These are phyloP conservation scores for Lagothrix lagotricha DNA, from an alignment of 2,797 vertebrate species.

Conservation along the genomic window DNA sequence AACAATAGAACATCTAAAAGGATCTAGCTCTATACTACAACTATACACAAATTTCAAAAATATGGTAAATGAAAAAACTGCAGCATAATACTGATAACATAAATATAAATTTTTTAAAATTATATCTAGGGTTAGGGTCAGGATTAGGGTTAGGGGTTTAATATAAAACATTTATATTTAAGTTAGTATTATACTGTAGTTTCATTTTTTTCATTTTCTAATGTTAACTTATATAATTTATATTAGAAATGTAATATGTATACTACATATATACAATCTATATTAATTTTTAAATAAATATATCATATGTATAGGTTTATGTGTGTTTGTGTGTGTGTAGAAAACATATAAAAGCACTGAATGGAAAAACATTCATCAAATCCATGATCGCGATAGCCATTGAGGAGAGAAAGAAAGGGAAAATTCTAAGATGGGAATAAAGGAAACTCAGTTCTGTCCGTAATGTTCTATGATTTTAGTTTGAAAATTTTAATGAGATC, in stretches of 20 bases:
- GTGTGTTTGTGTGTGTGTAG: not conserved
- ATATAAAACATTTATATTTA: too few species aligned
- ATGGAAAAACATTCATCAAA: not conserved
- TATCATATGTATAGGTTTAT: not conserved
- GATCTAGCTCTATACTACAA: not conserved
- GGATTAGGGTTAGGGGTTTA: too few species aligned
- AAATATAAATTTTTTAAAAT: not conserved
- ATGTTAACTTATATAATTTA: too few species aligned
- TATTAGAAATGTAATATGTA: too few species aligned
- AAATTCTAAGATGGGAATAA: not conserved
- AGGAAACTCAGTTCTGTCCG: not conserved
- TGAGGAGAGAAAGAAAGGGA: not conserved
- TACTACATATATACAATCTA: too few species aligned
- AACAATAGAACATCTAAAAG: not conserved
- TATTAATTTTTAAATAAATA: not conserved
- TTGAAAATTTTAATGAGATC: not conserved
- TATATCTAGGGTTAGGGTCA: not conserved
- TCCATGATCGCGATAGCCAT: not conserved
- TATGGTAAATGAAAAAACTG: not conserved
- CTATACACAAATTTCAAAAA: not conserved
- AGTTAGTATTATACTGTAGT: not conserved
- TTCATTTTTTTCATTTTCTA: too few species aligned
- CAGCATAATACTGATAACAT: not conserved
- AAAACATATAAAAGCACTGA: not conserved
- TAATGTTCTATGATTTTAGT: not conserved